A percentile compares a stretch with the other conserved stretches of the same genome.
Evolutionary conservation across 2,113 vertebrate genomes (phyloP).

Genomic region (Anoplopoma fimbria): DNA sequence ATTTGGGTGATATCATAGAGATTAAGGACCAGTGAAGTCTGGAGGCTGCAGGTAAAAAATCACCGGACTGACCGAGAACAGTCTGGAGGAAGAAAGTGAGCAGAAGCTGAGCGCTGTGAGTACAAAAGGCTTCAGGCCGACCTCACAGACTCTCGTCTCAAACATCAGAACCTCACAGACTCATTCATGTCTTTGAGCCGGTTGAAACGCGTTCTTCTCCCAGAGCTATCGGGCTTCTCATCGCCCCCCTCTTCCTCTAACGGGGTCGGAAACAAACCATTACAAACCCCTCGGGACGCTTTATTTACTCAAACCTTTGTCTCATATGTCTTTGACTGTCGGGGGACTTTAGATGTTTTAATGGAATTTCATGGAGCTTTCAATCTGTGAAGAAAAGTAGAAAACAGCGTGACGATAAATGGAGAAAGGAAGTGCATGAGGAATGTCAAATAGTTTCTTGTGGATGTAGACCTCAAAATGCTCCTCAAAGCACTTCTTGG

Average conservation of each 20-base stretch:
- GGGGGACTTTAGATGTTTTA: background rate
- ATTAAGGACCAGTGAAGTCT: too few species aligned
- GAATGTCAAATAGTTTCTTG: background rate
- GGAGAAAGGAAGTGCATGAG: background rate
- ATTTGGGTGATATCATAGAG: too few species aligned
- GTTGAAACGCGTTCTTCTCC: constrained; percentile 17
- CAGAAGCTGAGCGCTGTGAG: too few species aligned
- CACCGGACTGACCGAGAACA: too few species aligned
- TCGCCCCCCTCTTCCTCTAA: constrained; percentile 60
- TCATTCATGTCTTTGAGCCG: constrained; percentile 35
- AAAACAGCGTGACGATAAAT: too few species aligned
- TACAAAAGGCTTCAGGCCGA: background rate
- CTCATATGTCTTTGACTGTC: background rate
- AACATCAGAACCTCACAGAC: background rate
- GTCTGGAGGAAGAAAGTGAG: too few species aligned
- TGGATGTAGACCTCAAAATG: background rate
- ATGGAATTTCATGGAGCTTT: background rate
- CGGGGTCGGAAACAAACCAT: constrained; percentile 60
- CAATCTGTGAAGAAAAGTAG: background rate
- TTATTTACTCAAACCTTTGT: constrained; percentile 44
- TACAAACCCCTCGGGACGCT: constrained; percentile 32
- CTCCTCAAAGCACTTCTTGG: background rate
- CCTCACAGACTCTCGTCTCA: background rate
- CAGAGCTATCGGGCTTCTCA: constrained; percentile 58
- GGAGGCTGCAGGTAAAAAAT: too few species aligned